Percentiles rank a stretch among this genome's conserved stretches.
phyloP scores from a whole-genome alignment of 2,797 vertebrate genomes.

The Gephyroberyx darwinii region DNA sequence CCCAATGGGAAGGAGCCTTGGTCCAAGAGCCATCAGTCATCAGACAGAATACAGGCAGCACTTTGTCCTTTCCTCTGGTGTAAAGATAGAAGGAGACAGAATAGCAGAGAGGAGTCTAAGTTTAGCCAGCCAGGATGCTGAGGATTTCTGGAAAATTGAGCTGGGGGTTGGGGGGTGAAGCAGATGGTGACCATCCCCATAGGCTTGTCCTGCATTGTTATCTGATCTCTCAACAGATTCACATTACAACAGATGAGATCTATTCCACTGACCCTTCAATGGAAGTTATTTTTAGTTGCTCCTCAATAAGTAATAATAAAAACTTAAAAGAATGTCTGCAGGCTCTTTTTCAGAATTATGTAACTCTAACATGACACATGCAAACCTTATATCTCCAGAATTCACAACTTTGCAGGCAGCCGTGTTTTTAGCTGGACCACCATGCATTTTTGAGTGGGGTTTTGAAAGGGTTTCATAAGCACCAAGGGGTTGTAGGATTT shows the following conservation, averaged over 20 bases:
- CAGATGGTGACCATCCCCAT: conserved; percentile 41
- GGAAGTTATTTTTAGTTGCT: conserved; percentile 3
- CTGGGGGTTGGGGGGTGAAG: conserved; percentile 21
- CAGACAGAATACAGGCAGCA: background rate
- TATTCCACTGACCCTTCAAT: background rate
- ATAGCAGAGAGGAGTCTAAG: conserved; percentile 20
- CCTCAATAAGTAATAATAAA: conserved; percentile 3
- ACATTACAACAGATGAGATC: conserved; percentile 13
- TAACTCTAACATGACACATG: no score
- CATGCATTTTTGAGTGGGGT: background rate
- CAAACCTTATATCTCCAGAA: no score
- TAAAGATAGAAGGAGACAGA: conserved; percentile 24
- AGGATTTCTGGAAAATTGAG: conserved; percentile 27
- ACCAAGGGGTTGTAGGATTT: no score
- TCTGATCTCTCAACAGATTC: conserved; percentile 28
- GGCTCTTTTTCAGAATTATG: background rate
- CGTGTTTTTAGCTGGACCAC: no score
- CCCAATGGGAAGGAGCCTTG: background rate
- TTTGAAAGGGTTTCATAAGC: no score
- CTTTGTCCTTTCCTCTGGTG: conserved; percentile 1
- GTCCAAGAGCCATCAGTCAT: conserved; percentile 4
- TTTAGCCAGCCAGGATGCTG: conserved; percentile 20
- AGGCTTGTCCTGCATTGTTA: conserved; percentile 24
- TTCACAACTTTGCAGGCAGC: background rate
- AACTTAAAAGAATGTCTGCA: background rate